Evolutionary conservation across 2,113 vertebrate genomes (phyloP).

Genomic region (Urocolius indicus): DNA sequence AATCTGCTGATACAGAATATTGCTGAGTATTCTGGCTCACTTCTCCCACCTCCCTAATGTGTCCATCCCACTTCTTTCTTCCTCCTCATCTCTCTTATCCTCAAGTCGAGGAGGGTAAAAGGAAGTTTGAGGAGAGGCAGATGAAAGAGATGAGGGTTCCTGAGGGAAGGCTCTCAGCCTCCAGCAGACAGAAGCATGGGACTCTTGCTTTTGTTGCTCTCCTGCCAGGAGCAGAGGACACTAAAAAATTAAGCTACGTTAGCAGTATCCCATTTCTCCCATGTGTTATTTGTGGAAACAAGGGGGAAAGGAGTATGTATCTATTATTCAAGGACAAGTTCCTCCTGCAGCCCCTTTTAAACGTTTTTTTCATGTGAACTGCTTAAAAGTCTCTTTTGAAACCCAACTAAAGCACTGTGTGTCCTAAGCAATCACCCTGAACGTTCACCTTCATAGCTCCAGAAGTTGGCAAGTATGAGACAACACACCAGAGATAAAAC

Average conservation of each 20-base stretch:
- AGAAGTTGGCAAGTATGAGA: neutral
- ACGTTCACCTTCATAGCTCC: neutral
- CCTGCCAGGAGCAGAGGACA: neutral
- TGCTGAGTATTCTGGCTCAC: neutral
- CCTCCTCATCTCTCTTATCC: neutral
- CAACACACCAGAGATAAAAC: slow-evolving; percentile 20
- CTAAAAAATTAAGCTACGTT: neutral
- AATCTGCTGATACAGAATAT: neutral
- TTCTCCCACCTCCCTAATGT: neutral
- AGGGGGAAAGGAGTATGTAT: neutral
- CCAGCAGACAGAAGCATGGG: neutral
- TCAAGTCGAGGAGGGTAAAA: neutral
- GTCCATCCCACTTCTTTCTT: neutral
- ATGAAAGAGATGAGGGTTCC: neutral
- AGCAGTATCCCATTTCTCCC: neutral
- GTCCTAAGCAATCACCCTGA: neutral
- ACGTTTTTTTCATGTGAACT: neutral
- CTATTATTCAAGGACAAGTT: neutral
- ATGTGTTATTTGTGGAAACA: neutral
- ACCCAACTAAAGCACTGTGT: neutral
- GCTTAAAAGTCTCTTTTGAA: neutral
- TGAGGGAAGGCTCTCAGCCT: neutral
- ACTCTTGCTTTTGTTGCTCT: neutral
- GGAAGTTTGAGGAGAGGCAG: neutral
- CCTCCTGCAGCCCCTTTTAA: neutral